phyloP scores from a whole-genome alignment of 2,797 vertebrate genomes.

The Mycteria americana region DNA sequence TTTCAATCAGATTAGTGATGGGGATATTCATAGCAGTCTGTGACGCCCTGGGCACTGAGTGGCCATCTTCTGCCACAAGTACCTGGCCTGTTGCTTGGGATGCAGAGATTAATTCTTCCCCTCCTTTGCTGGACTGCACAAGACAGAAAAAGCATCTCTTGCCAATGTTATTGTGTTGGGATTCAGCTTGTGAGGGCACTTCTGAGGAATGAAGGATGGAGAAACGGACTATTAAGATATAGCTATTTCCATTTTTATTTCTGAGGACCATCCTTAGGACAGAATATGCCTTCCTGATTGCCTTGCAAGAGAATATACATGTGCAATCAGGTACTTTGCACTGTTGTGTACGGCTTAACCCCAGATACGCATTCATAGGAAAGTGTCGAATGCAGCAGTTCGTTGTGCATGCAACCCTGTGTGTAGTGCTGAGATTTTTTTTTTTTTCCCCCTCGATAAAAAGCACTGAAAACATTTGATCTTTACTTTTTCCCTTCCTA shows the following conservation, averaged over 20 bases:
- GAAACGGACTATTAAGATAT: not conserved
- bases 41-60: not conserved
- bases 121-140: not conserved
- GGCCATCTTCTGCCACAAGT: not conserved
- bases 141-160: not conserved
- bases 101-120: not conserved
- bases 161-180: not conserved
- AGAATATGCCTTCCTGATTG: not conserved
- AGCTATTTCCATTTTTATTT: not conserved
- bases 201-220: not conserved
- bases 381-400: not conserved
- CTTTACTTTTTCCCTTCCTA: not conserved
- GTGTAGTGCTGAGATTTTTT: not conserved
- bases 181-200: not conserved
- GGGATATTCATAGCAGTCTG: not conserved
- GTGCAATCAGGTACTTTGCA: not conserved
- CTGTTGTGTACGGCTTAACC: not conserved
- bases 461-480: not conserved
- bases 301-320: rapidly evolving
- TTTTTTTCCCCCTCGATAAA: too few relatives aligned
- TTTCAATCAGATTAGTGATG: not conserved
- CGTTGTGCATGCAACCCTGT: not conserved
- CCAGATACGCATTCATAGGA: rapidly evolving
- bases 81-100: not conserved
- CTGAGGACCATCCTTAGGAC: not conserved